These are phyloP conservation scores for Eidolon helvum DNA, from an alignment of 2,113 vertebrate species.

Conservation along the genomic window DNA sequence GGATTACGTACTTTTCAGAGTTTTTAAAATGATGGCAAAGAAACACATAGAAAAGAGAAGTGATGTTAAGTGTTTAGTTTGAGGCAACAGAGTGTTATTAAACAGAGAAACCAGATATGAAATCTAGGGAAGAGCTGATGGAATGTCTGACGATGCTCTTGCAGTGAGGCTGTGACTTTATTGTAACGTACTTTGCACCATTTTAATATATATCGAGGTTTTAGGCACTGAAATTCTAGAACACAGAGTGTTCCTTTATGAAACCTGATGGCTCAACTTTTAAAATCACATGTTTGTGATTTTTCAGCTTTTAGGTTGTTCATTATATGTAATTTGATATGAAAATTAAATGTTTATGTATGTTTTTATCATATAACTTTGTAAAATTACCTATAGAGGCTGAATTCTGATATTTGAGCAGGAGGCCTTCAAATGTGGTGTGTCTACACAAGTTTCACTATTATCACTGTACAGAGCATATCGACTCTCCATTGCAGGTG, in stretches of 20 bases:
- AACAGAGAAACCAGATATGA: background rate
- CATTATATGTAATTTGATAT: background rate
- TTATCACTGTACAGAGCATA: background rate
- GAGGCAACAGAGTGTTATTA: background rate
- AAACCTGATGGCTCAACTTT: background rate
- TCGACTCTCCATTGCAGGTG: background rate
- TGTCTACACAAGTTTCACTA: background rate
- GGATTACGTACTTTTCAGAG: rapidly evolving
- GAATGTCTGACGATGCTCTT: background rate
- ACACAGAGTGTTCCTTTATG: background rate
- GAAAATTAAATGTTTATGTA: background rate
- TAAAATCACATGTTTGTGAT: background rate
- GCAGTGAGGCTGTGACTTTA: background rate
- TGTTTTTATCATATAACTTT: background rate
- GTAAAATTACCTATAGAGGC: background rate
- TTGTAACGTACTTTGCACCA: background rate
- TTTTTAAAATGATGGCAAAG: background rate
- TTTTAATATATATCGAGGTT: background rate
- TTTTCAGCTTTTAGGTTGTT: background rate
- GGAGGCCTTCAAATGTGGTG: background rate
- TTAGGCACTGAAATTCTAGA: background rate
- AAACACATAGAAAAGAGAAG: background rate
- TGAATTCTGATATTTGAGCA: background rate
- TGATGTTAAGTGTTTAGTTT: background rate
- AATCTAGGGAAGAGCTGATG: background rate